These are phyloP conservation scores for Agriopis leucophaearia DNA, from an alignment of 2,888 invertebrate genomes.

Conservation along the genomic window DNA sequence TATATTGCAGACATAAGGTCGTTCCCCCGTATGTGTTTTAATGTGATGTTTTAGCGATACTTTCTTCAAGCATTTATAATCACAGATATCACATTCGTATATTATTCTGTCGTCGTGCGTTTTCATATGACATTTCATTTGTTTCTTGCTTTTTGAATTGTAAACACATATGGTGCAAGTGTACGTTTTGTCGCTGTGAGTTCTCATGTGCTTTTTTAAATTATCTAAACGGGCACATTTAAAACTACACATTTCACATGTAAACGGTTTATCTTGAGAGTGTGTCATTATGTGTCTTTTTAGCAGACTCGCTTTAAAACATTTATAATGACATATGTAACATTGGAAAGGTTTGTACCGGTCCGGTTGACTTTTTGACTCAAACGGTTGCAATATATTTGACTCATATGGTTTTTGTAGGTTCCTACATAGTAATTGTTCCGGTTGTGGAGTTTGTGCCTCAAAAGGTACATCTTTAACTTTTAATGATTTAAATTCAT, in stretches of 20 bases:
- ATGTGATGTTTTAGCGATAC: slow-evolving; percentile 13
- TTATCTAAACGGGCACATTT: background rate
- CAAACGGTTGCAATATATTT: background rate
- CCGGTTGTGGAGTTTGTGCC: background rate
- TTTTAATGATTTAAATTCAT: background rate
- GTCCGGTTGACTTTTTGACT: background rate
- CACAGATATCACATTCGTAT: slow-evolving; percentile 10
- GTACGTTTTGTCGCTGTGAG: slow-evolving; percentile 6
- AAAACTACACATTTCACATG: slow-evolving; percentile 17
- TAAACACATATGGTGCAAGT: slow-evolving; percentile 1
- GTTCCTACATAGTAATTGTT: background rate
- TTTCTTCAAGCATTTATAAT: slow-evolving; percentile 8
- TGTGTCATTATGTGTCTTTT: slow-evolving; percentile 26
- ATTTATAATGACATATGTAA: slow-evolving; percentile 5
- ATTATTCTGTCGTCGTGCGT: background rate
- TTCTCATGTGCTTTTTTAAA: slow-evolving; percentile 20
- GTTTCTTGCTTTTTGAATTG: background rate
- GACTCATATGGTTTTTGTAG: background rate
- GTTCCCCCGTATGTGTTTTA: slow-evolving; percentile 17
- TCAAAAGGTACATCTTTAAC: background rate
- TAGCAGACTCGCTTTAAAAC: slow-evolving; percentile 15
- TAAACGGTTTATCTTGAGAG: slow-evolving; percentile 19
- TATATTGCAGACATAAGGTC: slow-evolving; percentile 18
- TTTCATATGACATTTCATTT: slow-evolving; percentile 8
- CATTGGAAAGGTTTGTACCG: slow-evolving; percentile 8